phyloP scores from a whole-genome alignment of 2,888 invertebrate species.

The Drosophila nr. medialis region DNA sequence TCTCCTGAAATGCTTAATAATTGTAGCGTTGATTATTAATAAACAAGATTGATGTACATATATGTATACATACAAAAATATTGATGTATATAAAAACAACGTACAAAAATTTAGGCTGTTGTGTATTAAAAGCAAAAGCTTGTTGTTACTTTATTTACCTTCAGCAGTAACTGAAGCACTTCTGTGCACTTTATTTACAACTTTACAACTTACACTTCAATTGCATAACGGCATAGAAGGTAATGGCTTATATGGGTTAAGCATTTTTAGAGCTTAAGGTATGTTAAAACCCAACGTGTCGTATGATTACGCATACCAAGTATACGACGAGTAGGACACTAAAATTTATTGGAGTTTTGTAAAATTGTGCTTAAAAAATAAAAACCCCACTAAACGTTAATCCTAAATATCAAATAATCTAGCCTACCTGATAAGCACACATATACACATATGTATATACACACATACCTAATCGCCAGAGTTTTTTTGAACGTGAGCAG shows the following conservation, averaged over 20 bases:
- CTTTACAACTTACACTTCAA: background rate
- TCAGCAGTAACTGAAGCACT: background rate
- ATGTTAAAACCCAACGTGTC: background rate
- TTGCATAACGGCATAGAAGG: background rate
- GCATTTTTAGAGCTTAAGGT: background rate
- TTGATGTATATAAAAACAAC: background rate
- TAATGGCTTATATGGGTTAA: background rate
- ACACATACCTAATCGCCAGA: constrained; percentile 2
- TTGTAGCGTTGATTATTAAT: background rate
- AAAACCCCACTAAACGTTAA: background rate
- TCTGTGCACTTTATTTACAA: background rate
- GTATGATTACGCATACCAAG: background rate
- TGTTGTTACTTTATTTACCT: background rate
- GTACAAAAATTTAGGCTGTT: no score
- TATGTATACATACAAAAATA: background rate
- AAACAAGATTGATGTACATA: background rate
- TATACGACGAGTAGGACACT: background rate
- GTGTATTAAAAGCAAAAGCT: background rate
- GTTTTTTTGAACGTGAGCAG: constrained; percentile 34
- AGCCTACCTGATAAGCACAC: background rate
- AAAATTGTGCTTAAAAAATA: no score
- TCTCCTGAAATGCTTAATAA: background rate
- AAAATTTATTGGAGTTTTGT: background rate
- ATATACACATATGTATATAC: background rate
- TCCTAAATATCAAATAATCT: background rate